A percentile compares a stretch with the other conserved stretches of the same genome.
phyloP scores from a whole-genome alignment of 2,888 invertebrate genomes.

The Pyrrhia umbra region DNA sequence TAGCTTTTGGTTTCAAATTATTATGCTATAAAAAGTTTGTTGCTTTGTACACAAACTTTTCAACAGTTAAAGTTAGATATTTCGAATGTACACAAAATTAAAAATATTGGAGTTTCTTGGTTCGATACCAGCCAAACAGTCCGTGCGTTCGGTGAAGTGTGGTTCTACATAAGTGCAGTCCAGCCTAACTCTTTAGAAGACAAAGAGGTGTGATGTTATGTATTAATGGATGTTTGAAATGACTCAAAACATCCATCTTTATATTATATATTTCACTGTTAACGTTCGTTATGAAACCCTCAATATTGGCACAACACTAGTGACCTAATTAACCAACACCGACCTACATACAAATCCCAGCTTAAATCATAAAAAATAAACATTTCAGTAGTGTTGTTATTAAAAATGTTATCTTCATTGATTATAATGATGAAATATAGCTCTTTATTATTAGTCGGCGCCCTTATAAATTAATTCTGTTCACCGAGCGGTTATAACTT shows the following conservation, averaged over 20 bases:
- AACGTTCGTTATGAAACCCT: constrained; percentile 3
- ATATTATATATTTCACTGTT: too few species aligned
- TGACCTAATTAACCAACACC: constrained; percentile 5
- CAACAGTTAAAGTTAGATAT: too few species aligned
- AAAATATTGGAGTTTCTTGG: too few species aligned
- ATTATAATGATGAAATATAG: constrained; percentile 72
- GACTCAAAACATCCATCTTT: too few species aligned
- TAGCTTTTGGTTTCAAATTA: constrained; percentile 12
- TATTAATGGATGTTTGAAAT: too few species aligned
- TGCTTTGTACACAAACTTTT: too few species aligned
- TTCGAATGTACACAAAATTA: too few species aligned
- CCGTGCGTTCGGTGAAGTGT: too few species aligned
- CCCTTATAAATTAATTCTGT: constrained; percentile 78
- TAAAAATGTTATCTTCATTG: constrained; percentile 56
- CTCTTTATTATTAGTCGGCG: constrained; percentile 68
- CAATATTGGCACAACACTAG: not conserved
- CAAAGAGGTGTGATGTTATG: too few species aligned
- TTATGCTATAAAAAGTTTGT: constrained; percentile 1
- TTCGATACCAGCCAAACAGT: too few species aligned
- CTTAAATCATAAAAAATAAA: constrained; percentile 39
- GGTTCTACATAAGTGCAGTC: too few species aligned
- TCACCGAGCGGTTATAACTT: constrained; percentile 64
- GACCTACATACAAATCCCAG: constrained; percentile 38
- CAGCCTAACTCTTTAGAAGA: too few species aligned
- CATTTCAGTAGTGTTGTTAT: constrained; percentile 27